Conservation (phyloP, 2,888 invertebrate species). For the Cryptus viduatorius region DNA sequence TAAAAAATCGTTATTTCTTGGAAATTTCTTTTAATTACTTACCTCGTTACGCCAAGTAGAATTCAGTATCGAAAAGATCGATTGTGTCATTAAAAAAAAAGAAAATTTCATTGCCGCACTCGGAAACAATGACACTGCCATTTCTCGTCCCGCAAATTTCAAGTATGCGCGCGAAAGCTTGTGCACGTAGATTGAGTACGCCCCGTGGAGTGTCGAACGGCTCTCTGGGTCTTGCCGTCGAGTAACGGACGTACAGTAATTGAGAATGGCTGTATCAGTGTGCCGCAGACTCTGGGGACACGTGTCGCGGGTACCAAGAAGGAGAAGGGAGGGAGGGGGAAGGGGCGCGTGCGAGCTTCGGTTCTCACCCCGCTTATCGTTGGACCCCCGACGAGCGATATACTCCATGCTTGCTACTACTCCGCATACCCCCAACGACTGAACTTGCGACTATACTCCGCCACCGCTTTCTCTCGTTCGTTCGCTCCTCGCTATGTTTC, state of each 20-base stretch:
- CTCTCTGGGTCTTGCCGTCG: background rate
- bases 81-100: background rate
- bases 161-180: background rate
- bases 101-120: background rate
- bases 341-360: conserved; percentile 61
- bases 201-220: conserved; percentile 18
- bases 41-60: background rate
- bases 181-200: conserved; percentile 9
- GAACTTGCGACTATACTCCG: conserved; percentile 21
- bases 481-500: conserved; percentile 76
- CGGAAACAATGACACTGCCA: conserved; percentile 23
- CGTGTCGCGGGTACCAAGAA: conserved; percentile 73
- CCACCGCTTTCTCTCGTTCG: conserved; percentile 48
- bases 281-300: conserved; percentile 78
- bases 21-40: background rate
- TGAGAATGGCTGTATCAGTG: conserved; percentile 82
- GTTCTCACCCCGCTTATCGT: conserved; percentile 67
- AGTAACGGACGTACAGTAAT: conserved; percentile 77
- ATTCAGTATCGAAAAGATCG: background rate
- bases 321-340: conserved; percentile 16
- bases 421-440: conserved; percentile 9
- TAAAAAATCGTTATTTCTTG: too few relatives aligned
- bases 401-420: conserved; percentile 24
- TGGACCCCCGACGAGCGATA: conserved; percentile 16
- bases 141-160: conserved; percentile 19